Evolutionary conservation across 2,888 invertebrate species (phyloP).

Genomic region (Yponomeuta plumbellus): DNA sequence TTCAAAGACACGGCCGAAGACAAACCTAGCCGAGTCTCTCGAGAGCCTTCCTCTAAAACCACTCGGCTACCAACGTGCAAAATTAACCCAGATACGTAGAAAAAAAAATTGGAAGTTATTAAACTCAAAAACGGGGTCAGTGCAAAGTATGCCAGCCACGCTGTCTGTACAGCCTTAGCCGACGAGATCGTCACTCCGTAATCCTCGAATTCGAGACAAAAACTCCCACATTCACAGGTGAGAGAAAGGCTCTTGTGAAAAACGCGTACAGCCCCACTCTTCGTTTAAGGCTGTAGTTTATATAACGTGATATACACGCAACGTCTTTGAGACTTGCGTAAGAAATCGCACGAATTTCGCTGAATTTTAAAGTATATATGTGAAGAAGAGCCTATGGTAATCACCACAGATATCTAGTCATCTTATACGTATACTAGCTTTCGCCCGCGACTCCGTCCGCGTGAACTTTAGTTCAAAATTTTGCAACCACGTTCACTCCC

Average conservation of each 20-base stretch:
- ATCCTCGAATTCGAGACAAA: not conserved
- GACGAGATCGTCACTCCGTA: not conserved
- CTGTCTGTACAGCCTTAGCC: not conserved
- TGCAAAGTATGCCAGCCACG: not conserved
- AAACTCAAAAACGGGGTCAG: not conserved
- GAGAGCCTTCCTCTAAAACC: not conserved
- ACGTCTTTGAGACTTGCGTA: not conserved
- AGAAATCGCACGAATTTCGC: not conserved
- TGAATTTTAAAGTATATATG: not conserved
- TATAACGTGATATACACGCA: not conserved
- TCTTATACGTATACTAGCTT: too few species aligned
- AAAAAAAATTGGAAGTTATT: not conserved
- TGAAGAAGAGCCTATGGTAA: too few species aligned
- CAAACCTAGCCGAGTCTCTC: not conserved
- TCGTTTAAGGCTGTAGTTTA: not conserved
- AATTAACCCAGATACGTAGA: not conserved
- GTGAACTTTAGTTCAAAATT: too few species aligned
- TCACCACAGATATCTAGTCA: too few species aligned
- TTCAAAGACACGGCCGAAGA: not conserved
- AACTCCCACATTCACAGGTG: too few species aligned
- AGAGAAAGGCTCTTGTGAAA: too few species aligned
- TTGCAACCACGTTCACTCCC: too few species aligned
- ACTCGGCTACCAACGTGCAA: not conserved
- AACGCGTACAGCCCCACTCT: too few species aligned
- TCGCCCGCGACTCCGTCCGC: too few species aligned